A percentile compares a stretch with the other conserved stretches of the same genome.
These are phyloP conservation scores for Archocentrus centrarchus DNA, from an alignment of 2,113 vertebrate species.

Conservation along the genomic window DNA sequence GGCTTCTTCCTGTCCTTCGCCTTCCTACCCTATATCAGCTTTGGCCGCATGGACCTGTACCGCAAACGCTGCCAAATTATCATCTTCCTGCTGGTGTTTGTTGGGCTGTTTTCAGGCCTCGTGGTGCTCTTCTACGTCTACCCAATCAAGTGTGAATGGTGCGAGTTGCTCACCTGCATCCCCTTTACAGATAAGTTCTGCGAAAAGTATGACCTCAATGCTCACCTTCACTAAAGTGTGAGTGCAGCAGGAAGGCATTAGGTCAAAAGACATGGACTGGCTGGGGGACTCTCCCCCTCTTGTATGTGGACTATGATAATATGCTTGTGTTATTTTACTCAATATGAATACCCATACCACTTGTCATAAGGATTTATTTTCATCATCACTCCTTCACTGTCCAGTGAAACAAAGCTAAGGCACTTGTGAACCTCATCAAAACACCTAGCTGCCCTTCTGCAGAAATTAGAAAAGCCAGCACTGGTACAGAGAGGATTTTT, in stretches of 20 bases:
- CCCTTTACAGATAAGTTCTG: conserved; percentile 99
- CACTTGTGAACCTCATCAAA: conserved; percentile 58
- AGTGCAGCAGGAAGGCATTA: conserved; percentile 31
- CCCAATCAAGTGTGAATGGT: conserved; percentile 96
- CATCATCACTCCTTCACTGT: conserved; percentile 61
- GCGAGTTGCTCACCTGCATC: conserved; percentile 97
- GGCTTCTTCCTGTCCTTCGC: conserved; percentile 98
- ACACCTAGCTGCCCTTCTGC: conserved; percentile 56
- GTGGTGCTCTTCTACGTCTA: conserved; percentile 96
- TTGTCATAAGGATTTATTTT: conserved; percentile 61
- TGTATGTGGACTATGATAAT: conserved; percentile 68
- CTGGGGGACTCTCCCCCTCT: conserved; percentile 10
- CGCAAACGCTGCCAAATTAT: conserved; percentile 98
- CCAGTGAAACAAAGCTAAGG: conserved; percentile 69
- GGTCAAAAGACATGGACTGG: conserved; percentile 38
- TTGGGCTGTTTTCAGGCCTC: conserved; percentile 94
- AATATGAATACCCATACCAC: conserved; percentile 64
- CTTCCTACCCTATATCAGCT: conserved; percentile 98
- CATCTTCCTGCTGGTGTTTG: conserved; percentile 90
- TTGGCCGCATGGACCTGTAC: conserved; percentile 95
- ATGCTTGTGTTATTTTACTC: conserved; percentile 75
- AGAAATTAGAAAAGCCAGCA: conserved; percentile 48
- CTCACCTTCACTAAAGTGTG: conserved; percentile 91
- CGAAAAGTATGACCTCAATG: conserved; percentile 97
- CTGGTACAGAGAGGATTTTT: conserved; percentile 68